Evolutionary conservation across 2,113 vertebrate species (phyloP).

Genomic region (Psephotus haematonotus): DNA sequence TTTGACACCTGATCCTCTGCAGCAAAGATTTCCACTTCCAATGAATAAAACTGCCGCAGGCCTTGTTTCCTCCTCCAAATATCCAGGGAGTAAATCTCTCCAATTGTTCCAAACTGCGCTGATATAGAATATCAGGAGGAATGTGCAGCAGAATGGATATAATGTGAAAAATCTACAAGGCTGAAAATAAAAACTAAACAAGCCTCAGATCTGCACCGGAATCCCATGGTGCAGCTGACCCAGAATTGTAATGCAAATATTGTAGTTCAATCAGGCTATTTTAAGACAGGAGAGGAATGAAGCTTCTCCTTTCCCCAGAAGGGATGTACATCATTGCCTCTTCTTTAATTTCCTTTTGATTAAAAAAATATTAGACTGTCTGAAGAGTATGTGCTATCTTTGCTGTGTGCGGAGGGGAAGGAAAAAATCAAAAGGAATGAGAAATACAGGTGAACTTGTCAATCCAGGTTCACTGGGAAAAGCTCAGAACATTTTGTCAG

Average conservation of each 20-base stretch:
- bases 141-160: conserved; percentile 21
- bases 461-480: conserved; percentile 32
- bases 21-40: conserved; percentile 29
- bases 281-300: conserved; percentile 64
- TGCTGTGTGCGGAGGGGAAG: conserved; percentile 31
- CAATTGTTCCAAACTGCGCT: neutral
- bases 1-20: conserved; percentile 41
- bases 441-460: conserved; percentile 56
- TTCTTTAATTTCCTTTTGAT: conserved; percentile 78
- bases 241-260: conserved; percentile 74
- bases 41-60: neutral
- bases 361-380: conserved; percentile 76
- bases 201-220: conserved; percentile 34
- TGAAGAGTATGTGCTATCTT: conserved; percentile 58
- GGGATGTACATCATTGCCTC: conserved; percentile 66
- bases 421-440: conserved; percentile 58
- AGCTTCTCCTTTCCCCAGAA: conserved; percentile 63
- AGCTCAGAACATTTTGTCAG: conserved; percentile 46
- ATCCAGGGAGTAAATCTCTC: conserved; percentile 21
- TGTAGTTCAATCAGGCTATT: conserved; percentile 68
- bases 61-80: conserved; percentile 17
- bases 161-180: conserved; percentile 50
- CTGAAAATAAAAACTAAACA: conserved; percentile 62
- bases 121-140: neutral
- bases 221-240: conserved; percentile 67